These are phyloP conservation scores for Napeogenes inachia DNA, from an alignment of 2,888 invertebrate species.

Conservation along the genomic window DNA sequence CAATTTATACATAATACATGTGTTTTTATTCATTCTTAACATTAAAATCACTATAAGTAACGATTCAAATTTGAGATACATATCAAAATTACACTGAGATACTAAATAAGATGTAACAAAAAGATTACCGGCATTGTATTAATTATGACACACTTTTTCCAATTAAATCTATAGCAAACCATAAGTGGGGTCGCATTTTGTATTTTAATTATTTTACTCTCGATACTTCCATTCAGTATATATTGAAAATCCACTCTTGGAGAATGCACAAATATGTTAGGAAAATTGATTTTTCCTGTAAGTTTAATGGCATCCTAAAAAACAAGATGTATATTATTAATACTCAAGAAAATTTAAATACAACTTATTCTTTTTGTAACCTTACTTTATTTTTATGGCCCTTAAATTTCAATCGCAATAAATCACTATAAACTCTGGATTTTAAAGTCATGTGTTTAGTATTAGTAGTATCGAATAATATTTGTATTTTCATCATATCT, in stretches of 20 bases:
- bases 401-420: conserved; percentile 62
- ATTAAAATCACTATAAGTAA: neutral
- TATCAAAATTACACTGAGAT: too few species aligned
- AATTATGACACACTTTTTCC: conserved; percentile 54
- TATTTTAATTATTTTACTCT: conserved; percentile 61
- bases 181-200: conserved; percentile 63
- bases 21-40: too few species aligned
- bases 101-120: neutral
- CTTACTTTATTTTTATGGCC: conserved; percentile 67
- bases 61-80: neutral
- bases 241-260: conserved; percentile 79
- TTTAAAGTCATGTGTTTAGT: conserved; percentile 61
- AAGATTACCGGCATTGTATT: conserved; percentile 40
- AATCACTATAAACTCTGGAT: conserved; percentile 59
- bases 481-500: conserved; percentile 66
- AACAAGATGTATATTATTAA: conserved; percentile 9
- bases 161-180: conserved; percentile 61
- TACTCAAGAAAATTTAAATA: neutral
- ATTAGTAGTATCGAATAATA: conserved; percentile 66
- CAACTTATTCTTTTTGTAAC: neutral
- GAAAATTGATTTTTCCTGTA: conserved; percentile 81
- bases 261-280: conserved; percentile 79
- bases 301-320: conserved; percentile 81
- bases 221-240: conserved; percentile 62
- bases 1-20: neutral